Base-by-base conservation (phyloP, 2,797 vertebrate species). In the Tragelaphus eurycerus region DNA sequence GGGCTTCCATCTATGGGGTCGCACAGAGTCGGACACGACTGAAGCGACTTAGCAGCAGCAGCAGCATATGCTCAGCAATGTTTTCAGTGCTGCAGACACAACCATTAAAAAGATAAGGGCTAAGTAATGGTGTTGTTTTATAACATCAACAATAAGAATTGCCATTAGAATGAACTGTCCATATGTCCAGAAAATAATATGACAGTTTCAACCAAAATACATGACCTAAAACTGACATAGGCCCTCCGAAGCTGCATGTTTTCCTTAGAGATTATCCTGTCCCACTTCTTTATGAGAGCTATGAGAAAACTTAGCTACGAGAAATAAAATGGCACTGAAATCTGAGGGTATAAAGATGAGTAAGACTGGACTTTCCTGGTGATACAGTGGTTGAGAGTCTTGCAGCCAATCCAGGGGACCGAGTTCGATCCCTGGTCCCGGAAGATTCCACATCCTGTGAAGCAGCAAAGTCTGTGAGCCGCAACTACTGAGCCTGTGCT, bases 251-350 rank as follows among this genome's bases (percentile, higher is more conserved):
- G 55, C 13, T 21, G 55, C 16, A 60, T 82, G 46, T 55, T 78
- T 90, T 34, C 67, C 60, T 76, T 12, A 59, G 46, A 97, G 23
- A 60, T 60, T 87, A 90, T 85, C 57, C 4, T 59, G 10, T 29
- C 13, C 48, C 92, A 57, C 82, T 52, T 96, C 59, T 91, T 86
- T 91, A 93, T 88, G 88, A 84, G 60, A 52, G 23, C 84, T 81
- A 25, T 31, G 57, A 64, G 81, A 92, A 97, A 87, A 96, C 43
- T 87, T 60, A 93, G 67, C 60, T 95, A 29, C 6, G 25, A 38
- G 59, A 93, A 95, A 92, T 79, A 88, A 96, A 93, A 95, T 21
- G 76, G 19, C 54, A 76, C 79, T 87, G 31, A 95, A 67, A 29
- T 74, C 55, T 86, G 52, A 38, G 38, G 38, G 64, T 21, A 85